Evolutionary conservation across 2,888 invertebrate genomes (phyloP), one percentile per base, ranked within the genome.

Genomic region (Xestoiulus laeticollis): DNA sequence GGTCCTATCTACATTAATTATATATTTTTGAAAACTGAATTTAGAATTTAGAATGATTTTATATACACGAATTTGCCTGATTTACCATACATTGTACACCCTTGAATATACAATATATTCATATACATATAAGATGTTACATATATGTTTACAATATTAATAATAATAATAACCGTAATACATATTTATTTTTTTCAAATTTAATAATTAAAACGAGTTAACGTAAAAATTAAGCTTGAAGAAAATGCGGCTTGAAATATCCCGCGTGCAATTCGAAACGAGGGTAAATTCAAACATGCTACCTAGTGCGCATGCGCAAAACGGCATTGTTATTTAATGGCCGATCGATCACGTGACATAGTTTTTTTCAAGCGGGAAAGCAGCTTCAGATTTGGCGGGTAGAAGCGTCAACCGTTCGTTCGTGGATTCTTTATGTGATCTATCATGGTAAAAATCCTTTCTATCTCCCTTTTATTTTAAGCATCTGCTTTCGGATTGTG

Each of bases 381-480:
- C 32, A 83, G 30, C 33, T 83, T 83, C 33, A 26, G 83, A 83
- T 86, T 86, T 86, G 86, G 86, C 86, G 86, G 53, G 83, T 26
- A 26, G 83, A 83, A 83, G 30, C 83, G 83, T 83, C 83, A 32
- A 83, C 33, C 32, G 83, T 83, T 83, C 33, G 53, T 83, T 83
- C 26, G 83, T 26, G n/a, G 83, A 22, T 32, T 83, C 32, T 30
- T 83, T 83, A 32, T 83, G 83, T 83, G 30, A 83, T 83, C 53
- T 19, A 89, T 87, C 68, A 93, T 93, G 93, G 93, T 93, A 91
- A 93, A 93, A 92, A 92, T 91, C 91, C 91, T 91, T 92, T 91
- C 91, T 92, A 92, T 90, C 90, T 89, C 89, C 90, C 30, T 90
- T 90, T 91, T 91, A 90, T 91, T 90, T 89, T 89, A 89, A 90